phyloP scores from a whole-genome alignment of 1,140 invertebrate genomes.

The Drosophila suzukii region DNA sequence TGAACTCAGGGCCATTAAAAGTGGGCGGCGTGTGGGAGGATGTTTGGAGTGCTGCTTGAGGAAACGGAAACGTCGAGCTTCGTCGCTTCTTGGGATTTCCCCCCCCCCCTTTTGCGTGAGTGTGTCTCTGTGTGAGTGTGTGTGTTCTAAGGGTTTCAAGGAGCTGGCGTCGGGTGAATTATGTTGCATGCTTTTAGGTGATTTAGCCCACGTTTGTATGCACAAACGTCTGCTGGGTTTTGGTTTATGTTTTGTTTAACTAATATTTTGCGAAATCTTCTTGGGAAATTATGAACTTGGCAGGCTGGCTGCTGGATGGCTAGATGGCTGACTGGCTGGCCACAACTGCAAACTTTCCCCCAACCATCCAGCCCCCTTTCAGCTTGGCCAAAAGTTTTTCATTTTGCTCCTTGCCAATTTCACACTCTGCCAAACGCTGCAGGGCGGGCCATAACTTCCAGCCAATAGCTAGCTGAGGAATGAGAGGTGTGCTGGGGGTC shows the following conservation, averaged over 20 bases:
- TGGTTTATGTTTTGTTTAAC: constrained; percentile 82
- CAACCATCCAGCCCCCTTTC: background rate
- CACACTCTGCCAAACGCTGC: constrained; percentile 80
- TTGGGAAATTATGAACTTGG: constrained; percentile 72
- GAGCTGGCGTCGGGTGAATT: constrained; percentile 72
- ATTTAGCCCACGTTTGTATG: constrained; percentile 79
- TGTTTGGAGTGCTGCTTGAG: constrained; percentile 69
- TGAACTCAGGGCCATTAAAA: constrained; percentile 67
- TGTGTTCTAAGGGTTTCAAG: constrained; percentile 32
- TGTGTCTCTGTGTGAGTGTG: constrained; percentile 25
- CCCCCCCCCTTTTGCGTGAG: background rate
- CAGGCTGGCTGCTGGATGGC: constrained; percentile 18
- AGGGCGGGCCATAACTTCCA: constrained; percentile 63
- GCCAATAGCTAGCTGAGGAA: constrained; percentile 50
- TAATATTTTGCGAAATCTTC: constrained; percentile 81
- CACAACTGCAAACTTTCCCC: constrained; percentile 17
- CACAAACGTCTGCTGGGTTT: constrained; percentile 80
- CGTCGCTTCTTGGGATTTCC: constrained; percentile 75
- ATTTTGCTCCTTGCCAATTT: constrained; percentile 78
- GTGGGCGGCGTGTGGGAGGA: constrained; percentile 39
- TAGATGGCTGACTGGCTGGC: constrained; percentile 16
- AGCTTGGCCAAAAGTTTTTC: constrained; percentile 69
- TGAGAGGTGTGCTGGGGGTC: constrained; percentile 35
- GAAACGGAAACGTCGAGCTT: constrained; percentile 81
- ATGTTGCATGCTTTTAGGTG: constrained; percentile 82